A percentile compares a stretch with the other conserved stretches of the same genome.
Conservation (phyloP, 2,113 vertebrate species). For the Hippocampus barbouri region DNA sequence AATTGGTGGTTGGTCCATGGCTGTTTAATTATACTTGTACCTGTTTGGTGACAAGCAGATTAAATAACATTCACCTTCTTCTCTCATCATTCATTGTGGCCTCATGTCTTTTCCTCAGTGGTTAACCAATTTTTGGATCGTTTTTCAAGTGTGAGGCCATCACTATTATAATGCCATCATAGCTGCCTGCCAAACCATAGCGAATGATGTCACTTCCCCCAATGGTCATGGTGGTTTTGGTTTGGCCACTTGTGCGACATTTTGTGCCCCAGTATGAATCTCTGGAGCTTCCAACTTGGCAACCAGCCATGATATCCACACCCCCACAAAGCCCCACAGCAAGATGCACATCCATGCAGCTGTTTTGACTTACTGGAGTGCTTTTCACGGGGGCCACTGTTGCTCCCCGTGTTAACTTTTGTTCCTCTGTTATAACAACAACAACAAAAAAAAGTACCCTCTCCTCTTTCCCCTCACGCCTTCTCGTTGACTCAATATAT, state of each 20-base stretch:
- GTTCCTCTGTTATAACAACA: constrained; percentile 15
- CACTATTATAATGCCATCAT: constrained; percentile 69
- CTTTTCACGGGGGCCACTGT: constrained; percentile 31
- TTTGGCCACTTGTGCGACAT: constrained; percentile 69
- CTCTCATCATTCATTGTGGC: constrained; percentile 42
- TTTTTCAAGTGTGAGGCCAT: constrained; percentile 46
- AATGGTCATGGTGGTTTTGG: constrained; percentile 71
- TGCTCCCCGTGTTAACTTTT: constrained; percentile 29
- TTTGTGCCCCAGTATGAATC: constrained; percentile 66
- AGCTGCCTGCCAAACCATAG: constrained; percentile 63
- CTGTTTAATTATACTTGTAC: neutral
- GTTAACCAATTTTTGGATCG: constrained; percentile 62
- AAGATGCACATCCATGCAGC: constrained; percentile 28
- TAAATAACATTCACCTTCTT: constrained; percentile 43
- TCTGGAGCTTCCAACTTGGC: constrained; percentile 58
- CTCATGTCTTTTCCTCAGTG: constrained; percentile 46
- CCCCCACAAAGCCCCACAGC: constrained; percentile 34
- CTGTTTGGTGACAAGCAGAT: constrained; percentile 5
- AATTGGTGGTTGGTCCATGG: neutral
- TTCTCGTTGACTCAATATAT: constrained; percentile 15
- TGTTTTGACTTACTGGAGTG: constrained; percentile 33
- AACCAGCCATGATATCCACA: constrained; percentile 41
- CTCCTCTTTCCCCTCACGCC: constrained; percentile 20
- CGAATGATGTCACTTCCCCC: constrained; percentile 79
- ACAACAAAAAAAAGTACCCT: neutral